A percentile compares a stretch with the other conserved stretches of the same genome.
Conservation (phyloP, 1,140 invertebrate species). For the Onthophagus taurus region DNA sequence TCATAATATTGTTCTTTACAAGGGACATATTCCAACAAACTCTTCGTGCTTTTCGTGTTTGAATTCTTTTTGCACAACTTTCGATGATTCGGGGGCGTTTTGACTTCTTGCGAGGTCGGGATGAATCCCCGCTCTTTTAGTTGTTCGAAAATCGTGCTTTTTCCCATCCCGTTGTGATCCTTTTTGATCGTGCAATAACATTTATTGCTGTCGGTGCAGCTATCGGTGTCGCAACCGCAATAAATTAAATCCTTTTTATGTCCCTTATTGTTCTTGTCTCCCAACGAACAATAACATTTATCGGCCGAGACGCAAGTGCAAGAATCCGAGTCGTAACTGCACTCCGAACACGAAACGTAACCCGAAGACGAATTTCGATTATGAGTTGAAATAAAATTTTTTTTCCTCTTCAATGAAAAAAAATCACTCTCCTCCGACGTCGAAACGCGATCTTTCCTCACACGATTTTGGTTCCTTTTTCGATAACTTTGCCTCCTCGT, state of each 20-base stretch:
- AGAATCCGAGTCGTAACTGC: slow-evolving; percentile 69
- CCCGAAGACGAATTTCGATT: slow-evolving; percentile 60
- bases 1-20: slow-evolving; percentile 37
- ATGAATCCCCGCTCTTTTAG: slow-evolving; percentile 45
- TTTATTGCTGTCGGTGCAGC: slow-evolving; percentile 78
- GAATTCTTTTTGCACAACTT: slow-evolving; percentile 33
- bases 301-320: slow-evolving; percentile 64
- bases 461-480: slow-evolving; percentile 35
- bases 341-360: slow-evolving; percentile 79
- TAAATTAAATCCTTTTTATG: slow-evolving; percentile 21
- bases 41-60: slow-evolving; percentile 43
- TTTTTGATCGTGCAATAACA: slow-evolving; percentile 59
- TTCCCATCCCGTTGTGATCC: slow-evolving; percentile 35
- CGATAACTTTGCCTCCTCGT: slow-evolving; percentile 34
- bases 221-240: slow-evolving; percentile 74
- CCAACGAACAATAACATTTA: slow-evolving; percentile 65
- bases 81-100: slow-evolving; percentile 22
- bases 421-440: slow-evolving; percentile 61
- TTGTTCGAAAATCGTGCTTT: slow-evolving; percentile 42
- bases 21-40: slow-evolving; percentile 46
- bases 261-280: slow-evolving; percentile 36
- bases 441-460: slow-evolving; percentile 39
- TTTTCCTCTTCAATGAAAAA: slow-evolving; percentile 41
- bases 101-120: slow-evolving; percentile 35
- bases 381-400: slow-evolving; percentile 36